Evolutionary conservation across 2,797 vertebrate genomes (phyloP).

Genomic region (Liasis olivaceus): DNA sequence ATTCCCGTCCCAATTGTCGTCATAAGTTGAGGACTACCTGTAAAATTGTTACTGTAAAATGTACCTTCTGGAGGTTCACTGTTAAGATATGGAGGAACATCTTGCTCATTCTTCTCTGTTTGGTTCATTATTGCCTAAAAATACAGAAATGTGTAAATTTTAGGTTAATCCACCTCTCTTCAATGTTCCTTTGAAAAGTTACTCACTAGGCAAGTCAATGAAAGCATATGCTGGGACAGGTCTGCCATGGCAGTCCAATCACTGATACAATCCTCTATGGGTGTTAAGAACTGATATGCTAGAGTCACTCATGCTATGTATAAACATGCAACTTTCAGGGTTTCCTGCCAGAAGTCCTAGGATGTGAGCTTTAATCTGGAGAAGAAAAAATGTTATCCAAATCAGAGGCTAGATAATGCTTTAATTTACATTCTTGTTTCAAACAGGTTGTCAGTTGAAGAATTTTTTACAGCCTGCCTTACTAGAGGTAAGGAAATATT

Average conservation of each 20-base stretch:
- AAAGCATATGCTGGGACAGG: not conserved
- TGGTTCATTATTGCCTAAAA: slow-evolving; percentile 87
- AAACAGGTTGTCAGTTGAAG: not conserved
- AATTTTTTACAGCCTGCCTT: not conserved
- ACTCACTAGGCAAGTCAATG: not conserved
- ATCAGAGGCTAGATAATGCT: not conserved
- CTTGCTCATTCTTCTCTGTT: slow-evolving; percentile 82
- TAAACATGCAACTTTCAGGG: not conserved
- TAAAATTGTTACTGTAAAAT: slow-evolving; percentile 18
- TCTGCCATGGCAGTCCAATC: not conserved
- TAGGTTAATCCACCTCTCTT: not conserved
- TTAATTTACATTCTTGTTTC: not conserved
- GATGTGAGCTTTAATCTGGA: not conserved
- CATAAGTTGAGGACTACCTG: too few relatives aligned
- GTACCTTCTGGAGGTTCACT: slow-evolving; percentile 85
- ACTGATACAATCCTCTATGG: not conserved
- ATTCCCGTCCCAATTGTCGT: too few relatives aligned
- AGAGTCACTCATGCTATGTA: not conserved
- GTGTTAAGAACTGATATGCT: not conserved
- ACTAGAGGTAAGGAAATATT: not conserved
- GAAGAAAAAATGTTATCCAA: not conserved
- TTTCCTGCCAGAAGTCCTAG: not conserved
- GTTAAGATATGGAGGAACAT: slow-evolving; percentile 82
- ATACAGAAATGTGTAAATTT: not conserved
- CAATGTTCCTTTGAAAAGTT: not conserved